Conservation (phyloP, 2,113 vertebrate genomes). For the Scomber scombrus region DNA sequence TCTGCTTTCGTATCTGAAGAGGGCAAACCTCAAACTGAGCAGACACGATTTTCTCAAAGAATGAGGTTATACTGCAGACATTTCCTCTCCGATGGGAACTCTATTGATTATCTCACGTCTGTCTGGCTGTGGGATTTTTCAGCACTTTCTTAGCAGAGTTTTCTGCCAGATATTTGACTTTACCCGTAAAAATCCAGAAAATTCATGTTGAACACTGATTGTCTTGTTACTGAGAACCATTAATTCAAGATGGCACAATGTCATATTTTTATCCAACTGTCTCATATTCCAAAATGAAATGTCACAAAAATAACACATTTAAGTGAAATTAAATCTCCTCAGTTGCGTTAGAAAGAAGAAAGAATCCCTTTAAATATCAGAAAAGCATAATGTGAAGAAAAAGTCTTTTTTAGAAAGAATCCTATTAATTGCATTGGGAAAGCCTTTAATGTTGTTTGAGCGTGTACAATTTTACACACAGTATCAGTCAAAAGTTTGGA, state of each 20-base stretch:
- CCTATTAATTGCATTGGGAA: constrained; percentile 33
- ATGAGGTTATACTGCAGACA: constrained; percentile 62
- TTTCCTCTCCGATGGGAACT: constrained; percentile 53
- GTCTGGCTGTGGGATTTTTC: constrained; percentile 51
- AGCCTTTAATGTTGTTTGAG: constrained; percentile 38
- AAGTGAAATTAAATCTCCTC: constrained; percentile 32
- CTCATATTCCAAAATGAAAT: constrained; percentile 34
- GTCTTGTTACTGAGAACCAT: neutral
- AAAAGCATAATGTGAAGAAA: constrained; percentile 25
- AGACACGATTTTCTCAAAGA: constrained; percentile 62
- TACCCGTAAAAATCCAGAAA: constrained; percentile 21
- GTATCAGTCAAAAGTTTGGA: too few relatives aligned
- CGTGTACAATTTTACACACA: constrained; percentile 18
- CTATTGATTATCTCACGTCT: constrained; percentile 66
- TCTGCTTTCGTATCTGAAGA: constrained; percentile 69
- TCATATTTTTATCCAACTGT: constrained; percentile 10
- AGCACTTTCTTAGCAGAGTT: constrained; percentile 36
- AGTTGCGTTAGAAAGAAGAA: constrained; percentile 37
- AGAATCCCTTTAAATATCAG: constrained; percentile 26
- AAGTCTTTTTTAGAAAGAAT: constrained; percentile 39
- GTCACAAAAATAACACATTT: constrained; percentile 46
- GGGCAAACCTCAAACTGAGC: constrained; percentile 70
- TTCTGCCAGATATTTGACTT: constrained; percentile 42
- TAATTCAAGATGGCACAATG: constrained; percentile 11
- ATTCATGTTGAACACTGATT: constrained; percentile 19